Evolutionary conservation across 1,140 invertebrate species (phyloP).

Genomic region (Sarcophaga bullata): DNA sequence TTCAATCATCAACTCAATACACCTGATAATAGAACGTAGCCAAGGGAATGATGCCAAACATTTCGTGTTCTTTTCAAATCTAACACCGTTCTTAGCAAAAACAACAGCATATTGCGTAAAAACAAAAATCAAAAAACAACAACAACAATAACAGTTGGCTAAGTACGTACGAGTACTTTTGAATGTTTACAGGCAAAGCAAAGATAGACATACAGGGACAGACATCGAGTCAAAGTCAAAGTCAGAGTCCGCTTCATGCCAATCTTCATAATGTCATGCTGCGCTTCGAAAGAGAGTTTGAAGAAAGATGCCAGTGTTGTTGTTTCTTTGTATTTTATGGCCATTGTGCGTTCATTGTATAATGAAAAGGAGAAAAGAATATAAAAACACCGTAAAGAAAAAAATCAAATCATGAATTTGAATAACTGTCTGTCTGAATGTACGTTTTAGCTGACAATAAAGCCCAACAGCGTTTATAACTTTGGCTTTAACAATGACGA

Average conservation of each 20-base stretch:
- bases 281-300: neutral
- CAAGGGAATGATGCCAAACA: neutral
- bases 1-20: too few species aligned
- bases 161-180: too few species aligned
- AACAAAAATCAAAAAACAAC: neutral
- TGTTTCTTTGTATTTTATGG: neutral
- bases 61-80: neutral
- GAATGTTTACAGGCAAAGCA: neutral
- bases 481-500: neutral
- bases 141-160: neutral
- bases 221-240: neutral
- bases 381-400: neutral
- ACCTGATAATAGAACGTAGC: too few species aligned
- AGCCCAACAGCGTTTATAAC: neutral
- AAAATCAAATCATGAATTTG: conserved; percentile 2
- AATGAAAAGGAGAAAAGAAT: neutral
- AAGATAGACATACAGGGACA: neutral
- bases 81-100: neutral
- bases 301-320: neutral
- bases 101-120: neutral
- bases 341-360: neutral
- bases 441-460: neutral
- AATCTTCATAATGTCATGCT: conserved; percentile 35
- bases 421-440: conserved; percentile 17
- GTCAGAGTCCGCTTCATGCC: conserved; percentile 35